Percentiles rank a stretch among this genome's conserved stretches.
Evolutionary conservation across 2,113 vertebrate genomes (phyloP).

Genomic region (Nannospalax galili): DNA sequence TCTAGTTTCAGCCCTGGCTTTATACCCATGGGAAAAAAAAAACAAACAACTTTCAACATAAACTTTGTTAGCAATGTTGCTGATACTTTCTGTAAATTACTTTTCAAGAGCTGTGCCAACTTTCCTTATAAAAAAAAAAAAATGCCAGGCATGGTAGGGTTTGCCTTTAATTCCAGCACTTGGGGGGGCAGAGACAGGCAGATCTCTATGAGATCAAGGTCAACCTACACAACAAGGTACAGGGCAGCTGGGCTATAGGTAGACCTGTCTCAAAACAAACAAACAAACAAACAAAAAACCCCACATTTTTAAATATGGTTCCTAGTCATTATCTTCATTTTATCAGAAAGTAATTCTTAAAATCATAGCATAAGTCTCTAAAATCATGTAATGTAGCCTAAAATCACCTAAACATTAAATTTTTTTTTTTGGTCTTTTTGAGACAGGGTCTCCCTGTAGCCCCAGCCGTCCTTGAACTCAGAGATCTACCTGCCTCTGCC

Average conservation of each 20-base stretch:
- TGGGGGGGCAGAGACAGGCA: too few species aligned
- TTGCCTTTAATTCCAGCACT: too few species aligned
- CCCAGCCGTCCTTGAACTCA: too few species aligned
- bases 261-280: too few species aligned
- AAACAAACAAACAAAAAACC: too few species aligned
- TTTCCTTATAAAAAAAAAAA: constrained; percentile 20
- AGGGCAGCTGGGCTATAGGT: too few species aligned
- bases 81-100: constrained; percentile 24
- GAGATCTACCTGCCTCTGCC: too few species aligned
- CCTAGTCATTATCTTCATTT: constrained; percentile 24
- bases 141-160: too few species aligned
- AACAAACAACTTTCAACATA: background rate
- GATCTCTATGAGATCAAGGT: too few species aligned
- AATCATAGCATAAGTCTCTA: background rate
- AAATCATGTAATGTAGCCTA: background rate
- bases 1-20: background rate
- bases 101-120: constrained; percentile 10
- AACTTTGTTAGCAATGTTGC: background rate
- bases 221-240: too few species aligned
- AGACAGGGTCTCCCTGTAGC: too few species aligned
- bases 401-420: constrained; percentile 28
- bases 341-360: constrained; percentile 7
- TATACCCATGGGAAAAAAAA: background rate
- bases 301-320: constrained; percentile 40
- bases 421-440: too few species aligned